Base-by-base conservation (phyloP, 2,113 vertebrate genomes). In the Cathartes aura region DNA sequence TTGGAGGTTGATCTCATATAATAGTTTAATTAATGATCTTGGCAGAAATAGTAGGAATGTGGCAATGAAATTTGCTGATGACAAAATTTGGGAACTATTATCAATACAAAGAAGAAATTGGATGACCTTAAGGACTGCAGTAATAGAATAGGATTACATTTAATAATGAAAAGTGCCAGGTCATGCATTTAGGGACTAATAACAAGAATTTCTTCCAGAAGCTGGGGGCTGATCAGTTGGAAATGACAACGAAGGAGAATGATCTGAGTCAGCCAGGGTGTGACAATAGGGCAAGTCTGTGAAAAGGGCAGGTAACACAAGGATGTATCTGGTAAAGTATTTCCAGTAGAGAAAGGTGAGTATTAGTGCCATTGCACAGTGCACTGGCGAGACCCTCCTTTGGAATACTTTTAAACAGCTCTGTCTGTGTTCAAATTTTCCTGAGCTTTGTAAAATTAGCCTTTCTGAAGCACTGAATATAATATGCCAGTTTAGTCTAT, bases 11-110 rank as follows among this genome's bases (percentile, higher is more conserved):
- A 83, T 88, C 16, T 73, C 45, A 29, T 86, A 40, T 64, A 83
- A 76, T 12, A 66, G 43, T 83, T 92, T 93, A 86, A 95, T 92
- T 92, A 90, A 89, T 66, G 27, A 45, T 72, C 71, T 95, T 96
- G 95, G 92, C 95, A 92, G 73, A 87, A 85, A 27, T 24, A 87
- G 60, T 79, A 63, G 64, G 62, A 85, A 82, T 72, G 56, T 63
- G 29, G 50, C 92, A 96, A 94, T 92, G 59, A 96, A 89, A 92
- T 91, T 62, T 72, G 7, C 89, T 63, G 82, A 81, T 89, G 83
- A 81, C 5, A 94, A 92, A 78, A 83, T 89, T 89, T 92, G 83
- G 55, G 59, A 95, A 84, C n/a, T 81, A 58, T 89, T 95, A 62
- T 91, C 72, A 81, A 50, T 89, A 62, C 32, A 64, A 87, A 91